Evolutionary conservation across 2,113 vertebrate species (phyloP), one percentile per base, ranked within the genome.

Genomic region (Arvicanthis niloticus): DNA sequence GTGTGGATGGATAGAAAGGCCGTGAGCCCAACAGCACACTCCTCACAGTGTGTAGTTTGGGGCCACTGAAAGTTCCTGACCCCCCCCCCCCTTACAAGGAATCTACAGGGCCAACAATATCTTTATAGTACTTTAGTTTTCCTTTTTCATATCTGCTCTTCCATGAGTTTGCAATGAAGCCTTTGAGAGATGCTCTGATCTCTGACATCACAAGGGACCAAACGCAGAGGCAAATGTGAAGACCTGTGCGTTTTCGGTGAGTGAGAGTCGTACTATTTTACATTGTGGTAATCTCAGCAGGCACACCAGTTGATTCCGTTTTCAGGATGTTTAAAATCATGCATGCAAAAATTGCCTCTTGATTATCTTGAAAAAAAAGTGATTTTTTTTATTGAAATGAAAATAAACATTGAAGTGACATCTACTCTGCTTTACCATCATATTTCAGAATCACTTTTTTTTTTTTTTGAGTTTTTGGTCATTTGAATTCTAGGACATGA

Each of bases 281-380:
- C 62, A 65, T 45, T 84, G 29, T 84, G 31, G 51, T 93, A 58
- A 72, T 67, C 60, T 67, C 76, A 73, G 45, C 76, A 73, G 45
- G 1, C 21, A 73, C 76, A 86, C 68, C 6, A 58, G 81, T 51
- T 92, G 37, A 72, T 68, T 96, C 5, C 3, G 76, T 89, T 91
- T 88, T 40, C 19, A 62, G 73, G 31, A 92, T 62, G 91, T 89
- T 88, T 73, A 85, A 51, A 76, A 45, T 48, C 67, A 34, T 40
- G 7, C 15, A 3, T n/a, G 72, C 58, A 75, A 56, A 40, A 58
- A 89, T n/a, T 89, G 22, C 73, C 6, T 78, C 24, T 11, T 88
- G 16, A 16, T 85, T 89, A 40, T 91, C 60, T 91, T 84, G n/a
- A 73, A 48, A 86, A 96, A 51, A 81, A 96, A 96, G 92, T 94